Evolutionary conservation across 1,140 invertebrate genomes (phyloP).

Genomic region (Bombus impatiens): DNA sequence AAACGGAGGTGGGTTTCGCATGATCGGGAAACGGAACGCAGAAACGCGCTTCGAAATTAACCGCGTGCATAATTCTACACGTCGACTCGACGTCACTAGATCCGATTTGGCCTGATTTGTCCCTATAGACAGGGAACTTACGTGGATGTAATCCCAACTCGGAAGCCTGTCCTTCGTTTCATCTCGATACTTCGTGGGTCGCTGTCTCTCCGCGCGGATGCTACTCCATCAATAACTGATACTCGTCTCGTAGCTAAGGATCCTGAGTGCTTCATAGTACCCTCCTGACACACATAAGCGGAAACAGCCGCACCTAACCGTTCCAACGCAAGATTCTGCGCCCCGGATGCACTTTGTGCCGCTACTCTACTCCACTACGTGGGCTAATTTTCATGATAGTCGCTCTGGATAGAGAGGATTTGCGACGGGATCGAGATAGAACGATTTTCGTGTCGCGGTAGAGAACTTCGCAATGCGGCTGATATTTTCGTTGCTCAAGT

Average conservation of each 20-base stretch:
- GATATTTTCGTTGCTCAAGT: neutral
- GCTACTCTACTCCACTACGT: neutral
- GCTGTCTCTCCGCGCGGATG: conserved; percentile 11
- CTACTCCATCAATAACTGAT: conserved; percentile 72
- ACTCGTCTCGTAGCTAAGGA: conserved; percentile 69
- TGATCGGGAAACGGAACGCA: conserved; percentile 57
- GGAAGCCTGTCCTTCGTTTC: conserved; percentile 33
- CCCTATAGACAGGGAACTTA: conserved; percentile 37
- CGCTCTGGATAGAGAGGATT: conserved; percentile 10
- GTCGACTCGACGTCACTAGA: conserved; percentile 60
- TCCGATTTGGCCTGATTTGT: conserved; percentile 58
- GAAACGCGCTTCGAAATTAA: conserved; percentile 59
- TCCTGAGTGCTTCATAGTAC: conserved; percentile 55
- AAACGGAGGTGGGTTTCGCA: neutral
- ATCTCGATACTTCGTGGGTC: conserved; percentile 31
- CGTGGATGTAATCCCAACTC: conserved; percentile 43
- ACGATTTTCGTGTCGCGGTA: too few relatives aligned
- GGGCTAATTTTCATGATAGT: conserved; percentile 37
- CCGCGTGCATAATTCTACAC: conserved; percentile 62
- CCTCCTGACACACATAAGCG: conserved; percentile 67
- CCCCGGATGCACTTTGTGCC: conserved; percentile 26
- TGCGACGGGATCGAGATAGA: neutral
- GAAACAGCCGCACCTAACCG: conserved; percentile 16
- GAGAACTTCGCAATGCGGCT: too few relatives aligned
- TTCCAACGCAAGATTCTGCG: neutral